Evolutionary conservation across 2,797 vertebrate genomes (phyloP).

Genomic region (Oryzias sinensis): DNA sequence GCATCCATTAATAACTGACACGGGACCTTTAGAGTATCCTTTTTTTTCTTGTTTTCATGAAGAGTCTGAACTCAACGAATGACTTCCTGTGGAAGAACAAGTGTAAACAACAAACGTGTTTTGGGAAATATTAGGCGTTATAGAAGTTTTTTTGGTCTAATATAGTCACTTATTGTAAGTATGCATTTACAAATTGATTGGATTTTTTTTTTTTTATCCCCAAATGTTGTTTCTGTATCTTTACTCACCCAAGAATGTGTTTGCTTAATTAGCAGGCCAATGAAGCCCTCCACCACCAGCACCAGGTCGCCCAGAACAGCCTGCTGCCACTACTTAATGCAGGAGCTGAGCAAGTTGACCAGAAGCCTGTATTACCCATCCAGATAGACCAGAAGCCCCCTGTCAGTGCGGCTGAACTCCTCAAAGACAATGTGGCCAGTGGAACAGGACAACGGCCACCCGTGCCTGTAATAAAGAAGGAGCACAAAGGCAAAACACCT

Average conservation of each 20-base stretch:
- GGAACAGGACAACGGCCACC: constrained; percentile 56
- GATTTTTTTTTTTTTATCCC: neutral
- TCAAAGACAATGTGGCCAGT: constrained; percentile 83
- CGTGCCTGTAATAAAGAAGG: constrained; percentile 90
- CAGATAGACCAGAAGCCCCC: constrained; percentile 95
- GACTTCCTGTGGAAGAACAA: constrained; percentile 10
- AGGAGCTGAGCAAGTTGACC: constrained; percentile 89
- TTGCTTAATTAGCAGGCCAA: constrained; percentile 84
- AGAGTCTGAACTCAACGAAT: constrained; percentile 10
- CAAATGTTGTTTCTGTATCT: neutral
- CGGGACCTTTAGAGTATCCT: constrained; percentile 5
- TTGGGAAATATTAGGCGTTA: constrained; percentile 1
- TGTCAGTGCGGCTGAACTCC: constrained; percentile 84
- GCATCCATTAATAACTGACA: constrained; percentile 38
- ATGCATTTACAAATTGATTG: neutral
- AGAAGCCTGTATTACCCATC: constrained; percentile 97
- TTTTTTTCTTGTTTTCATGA: constrained; percentile 13
- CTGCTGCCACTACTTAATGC: constrained; percentile 96
- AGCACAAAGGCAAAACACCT: constrained; percentile 95
- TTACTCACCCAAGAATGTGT: constrained; percentile 7
- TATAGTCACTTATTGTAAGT: neutral
- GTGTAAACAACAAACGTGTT: constrained; percentile 11
- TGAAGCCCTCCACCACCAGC: constrained; percentile 38
- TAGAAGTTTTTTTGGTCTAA: neutral
- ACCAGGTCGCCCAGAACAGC: constrained; percentile 69